A percentile compares a stretch with the other conserved stretches of the same genome.
Evolutionary conservation across 2,888 invertebrate species (phyloP).

Genomic region (Aporophyla nigra): DNA sequence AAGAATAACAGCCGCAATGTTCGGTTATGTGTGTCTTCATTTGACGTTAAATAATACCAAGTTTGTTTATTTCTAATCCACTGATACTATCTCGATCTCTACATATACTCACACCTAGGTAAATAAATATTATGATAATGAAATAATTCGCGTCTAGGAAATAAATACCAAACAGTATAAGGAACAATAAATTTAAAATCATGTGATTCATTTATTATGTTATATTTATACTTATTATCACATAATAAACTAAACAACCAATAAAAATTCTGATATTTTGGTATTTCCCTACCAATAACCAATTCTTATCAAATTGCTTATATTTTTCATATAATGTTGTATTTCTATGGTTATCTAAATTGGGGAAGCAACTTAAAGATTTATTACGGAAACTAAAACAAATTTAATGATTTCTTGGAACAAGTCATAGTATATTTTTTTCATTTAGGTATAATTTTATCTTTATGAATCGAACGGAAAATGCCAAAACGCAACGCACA

Average conservation of each 20-base stretch:
- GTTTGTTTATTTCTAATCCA: not conserved
- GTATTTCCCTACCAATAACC: slow-evolving; percentile 23
- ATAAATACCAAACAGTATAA: slow-evolving; percentile 10
- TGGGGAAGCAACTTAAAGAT: slow-evolving; percentile 14
- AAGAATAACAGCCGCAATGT: too few relatives aligned
- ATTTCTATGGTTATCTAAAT: slow-evolving; percentile 44
- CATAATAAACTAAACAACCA: slow-evolving; percentile 42
- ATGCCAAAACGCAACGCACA: not conserved
- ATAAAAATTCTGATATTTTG: slow-evolving; percentile 19
- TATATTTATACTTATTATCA: slow-evolving; percentile 35
- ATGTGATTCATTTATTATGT: slow-evolving; percentile 40
- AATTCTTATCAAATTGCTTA: slow-evolving; percentile 30
- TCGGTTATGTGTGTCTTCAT: too few relatives aligned
- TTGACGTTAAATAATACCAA: not conserved
- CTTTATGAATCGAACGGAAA: slow-evolving; percentile 5
- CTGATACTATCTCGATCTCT: not conserved
- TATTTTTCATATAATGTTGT: slow-evolving; percentile 7
- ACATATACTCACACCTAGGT: not conserved
- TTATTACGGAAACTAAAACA: slow-evolving; percentile 19
- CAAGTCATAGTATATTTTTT: not conserved
- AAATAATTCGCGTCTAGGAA: not conserved
- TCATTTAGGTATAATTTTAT: slow-evolving; percentile 17
- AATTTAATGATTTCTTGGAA: slow-evolving; percentile 29
- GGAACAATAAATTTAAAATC: slow-evolving; percentile 16
- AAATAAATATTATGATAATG: slow-evolving; percentile 12